Percentiles rank a stretch among this genome's conserved stretches.
Evolutionary conservation across 2,888 invertebrate species (phyloP).

Genomic region (Morinoia aosen): DNA sequence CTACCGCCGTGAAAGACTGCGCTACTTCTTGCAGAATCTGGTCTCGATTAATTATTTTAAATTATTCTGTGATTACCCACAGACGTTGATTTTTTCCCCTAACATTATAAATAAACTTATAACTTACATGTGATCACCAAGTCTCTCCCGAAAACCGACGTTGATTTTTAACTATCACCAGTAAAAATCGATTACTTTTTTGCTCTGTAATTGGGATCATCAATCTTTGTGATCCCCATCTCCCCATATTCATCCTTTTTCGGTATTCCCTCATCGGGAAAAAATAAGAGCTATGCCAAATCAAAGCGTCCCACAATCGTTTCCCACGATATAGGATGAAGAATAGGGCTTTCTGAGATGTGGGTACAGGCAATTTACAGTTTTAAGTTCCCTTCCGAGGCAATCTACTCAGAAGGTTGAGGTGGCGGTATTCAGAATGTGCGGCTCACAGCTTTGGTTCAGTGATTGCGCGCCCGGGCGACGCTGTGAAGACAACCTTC

Average conservation of each 20-base stretch:
- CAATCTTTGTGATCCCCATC: constrained; percentile 5
- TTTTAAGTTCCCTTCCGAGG: background rate
- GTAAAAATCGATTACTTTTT: background rate
- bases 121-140: background rate
- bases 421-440: background rate
- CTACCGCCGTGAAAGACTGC: background rate
- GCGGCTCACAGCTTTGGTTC: constrained; percentile 6
- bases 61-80: background rate
- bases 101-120: background rate
- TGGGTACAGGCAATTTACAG: background rate
- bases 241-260: background rate
- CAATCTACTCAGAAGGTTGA: background rate
- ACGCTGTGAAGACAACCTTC: background rate
- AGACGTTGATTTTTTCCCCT: background rate
- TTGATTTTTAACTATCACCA: background rate
- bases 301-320: background rate
- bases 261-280: background rate
- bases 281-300: background rate
- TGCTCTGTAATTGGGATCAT: background rate
- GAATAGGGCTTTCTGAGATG: background rate
- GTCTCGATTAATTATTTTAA: background rate
- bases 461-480: background rate
- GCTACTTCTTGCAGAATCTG: background rate
- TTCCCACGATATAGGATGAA: background rate
- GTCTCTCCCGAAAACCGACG: background rate